Conservation (phyloP, 2,888 invertebrate genomes). For the Bursaphelenchus okinawaensis region DNA sequence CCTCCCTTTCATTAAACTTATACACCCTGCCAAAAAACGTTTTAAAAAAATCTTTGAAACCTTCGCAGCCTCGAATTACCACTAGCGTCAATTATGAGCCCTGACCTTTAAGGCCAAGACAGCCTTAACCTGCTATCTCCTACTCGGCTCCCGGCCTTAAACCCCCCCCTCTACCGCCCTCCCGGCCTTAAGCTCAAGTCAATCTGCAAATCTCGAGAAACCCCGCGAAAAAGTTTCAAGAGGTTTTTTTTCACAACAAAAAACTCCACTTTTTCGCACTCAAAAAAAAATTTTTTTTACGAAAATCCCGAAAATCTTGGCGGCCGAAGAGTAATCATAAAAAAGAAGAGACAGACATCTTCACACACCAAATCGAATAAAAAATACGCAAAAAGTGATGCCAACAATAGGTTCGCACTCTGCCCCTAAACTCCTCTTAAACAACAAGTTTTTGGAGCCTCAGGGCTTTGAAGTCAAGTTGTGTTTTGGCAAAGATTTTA, state of each 20-base stretch:
- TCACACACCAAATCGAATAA: neutral
- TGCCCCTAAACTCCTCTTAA: no score
- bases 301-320: neutral
- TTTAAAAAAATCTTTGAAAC: neutral
- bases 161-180: neutral
- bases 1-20: no score
- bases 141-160: no score
- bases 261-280: no score
- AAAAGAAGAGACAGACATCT: neutral
- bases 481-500: no score
- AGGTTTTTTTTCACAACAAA: neutral
- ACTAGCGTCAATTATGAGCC: neutral
- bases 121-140: no score
- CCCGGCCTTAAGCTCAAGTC: neutral
- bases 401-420: no score
- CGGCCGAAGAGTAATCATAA: neutral
- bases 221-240: neutral
- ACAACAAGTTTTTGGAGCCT: no score
- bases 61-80: neutral
- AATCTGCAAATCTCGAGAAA: neutral
- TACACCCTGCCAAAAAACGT: neutral
- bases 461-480: no score
- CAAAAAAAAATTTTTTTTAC: neutral
- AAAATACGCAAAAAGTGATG: neutral
- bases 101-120: neutral